Evolutionary conservation across 2,888 invertebrate genomes (phyloP), one percentile per base, ranked within the genome.

Genomic region (Lissonota sp.): DNA sequence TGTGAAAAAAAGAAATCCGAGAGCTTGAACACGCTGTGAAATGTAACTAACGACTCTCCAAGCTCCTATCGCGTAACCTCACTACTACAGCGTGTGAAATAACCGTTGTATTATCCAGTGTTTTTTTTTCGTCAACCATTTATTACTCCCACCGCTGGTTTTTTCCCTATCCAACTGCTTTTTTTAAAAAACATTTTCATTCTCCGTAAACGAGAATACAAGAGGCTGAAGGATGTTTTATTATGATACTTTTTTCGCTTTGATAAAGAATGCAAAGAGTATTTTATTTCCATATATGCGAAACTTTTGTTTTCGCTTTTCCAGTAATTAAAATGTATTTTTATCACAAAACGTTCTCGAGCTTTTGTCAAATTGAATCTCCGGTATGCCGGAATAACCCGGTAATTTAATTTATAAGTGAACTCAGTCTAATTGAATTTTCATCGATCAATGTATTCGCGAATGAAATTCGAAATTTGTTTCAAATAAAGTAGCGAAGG

Each of bases 31-130:
- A 78, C 78, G 81, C 62, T 74, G 46, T 55, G 66, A 60, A 66
- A 77, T 67, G 66, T 66, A 78, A 66, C 81, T 74, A 78, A 81
- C 77, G 70, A 74, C 81, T 53, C 70, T 72, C 46, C 12, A 7
- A 63, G 53, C 37, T 37, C 16, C 37, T 57, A 42, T 70, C 64
- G 70, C 74, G 55, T 60, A 49, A 57, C 64, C 40, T 46, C 74
- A 26, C 62, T 39, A 14, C 39, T 16, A 8, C 40, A 7, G 37
- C 16, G 71, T 58, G 62, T 57, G 60, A 74, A 79, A 79, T 57
- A 42, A 53, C 62, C 70, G 46, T 66, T 74, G 49, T 49, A 72
- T 63, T 76, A 80, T 71, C 66, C 49, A 57, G 42, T 49, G 37
- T 53, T 49, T 53, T 78, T 55, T 49, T 66, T 53, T 49, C 8